Base-by-base conservation (phyloP, 2,888 invertebrate species). In the Podabrus alpinus region DNA sequence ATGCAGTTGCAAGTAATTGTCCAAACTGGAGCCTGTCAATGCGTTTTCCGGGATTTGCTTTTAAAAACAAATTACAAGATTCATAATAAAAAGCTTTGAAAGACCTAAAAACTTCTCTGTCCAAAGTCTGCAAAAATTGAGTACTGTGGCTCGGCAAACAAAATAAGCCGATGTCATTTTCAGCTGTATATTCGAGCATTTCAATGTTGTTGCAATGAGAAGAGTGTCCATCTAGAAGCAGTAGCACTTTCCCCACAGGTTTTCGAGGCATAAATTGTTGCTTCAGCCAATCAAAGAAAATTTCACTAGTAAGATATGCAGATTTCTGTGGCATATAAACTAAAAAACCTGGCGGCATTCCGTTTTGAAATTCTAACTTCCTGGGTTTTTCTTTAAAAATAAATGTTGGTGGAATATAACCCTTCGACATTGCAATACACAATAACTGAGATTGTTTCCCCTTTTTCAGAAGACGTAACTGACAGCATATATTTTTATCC, bases 361-460 rank as follows among this genome's bases (percentile, higher is more conserved):
- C 80, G 60, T 81, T 80, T 19, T 71, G 66, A 69, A 80, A 81
- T 68, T 83, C 79, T 9, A 74, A 17, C 64, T 80, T 81, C 64
- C 74, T 67, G 45, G 78, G 77, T 66, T 81, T 80, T 1, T 82
- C 81, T 77, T 82, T 81, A 19, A 82, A 76, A 68, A 83, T 75
- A n/a, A 76, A 68, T 15, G 72, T 76, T 9, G 82, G 82, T 9
- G 82, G 82, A 9, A 83, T 25, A 75, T 81, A 82, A 5, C 11
- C 80, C n/a, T 82, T 82, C 13, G 77, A 82, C 85, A 79, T 82
- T 85, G 72, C 83, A 84, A 71, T 85, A 85, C 17, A 72, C 68
- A 25, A 84, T 80, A 7, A 84, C 68, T 2, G 83, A 79, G 16
- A 83, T 78, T 5, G 82, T 85, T 79, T 85, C 82, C 82, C 73